Evolutionary conservation across 2,888 invertebrate species (phyloP).

Genomic region (Pristionchus maxplancki): DNA sequence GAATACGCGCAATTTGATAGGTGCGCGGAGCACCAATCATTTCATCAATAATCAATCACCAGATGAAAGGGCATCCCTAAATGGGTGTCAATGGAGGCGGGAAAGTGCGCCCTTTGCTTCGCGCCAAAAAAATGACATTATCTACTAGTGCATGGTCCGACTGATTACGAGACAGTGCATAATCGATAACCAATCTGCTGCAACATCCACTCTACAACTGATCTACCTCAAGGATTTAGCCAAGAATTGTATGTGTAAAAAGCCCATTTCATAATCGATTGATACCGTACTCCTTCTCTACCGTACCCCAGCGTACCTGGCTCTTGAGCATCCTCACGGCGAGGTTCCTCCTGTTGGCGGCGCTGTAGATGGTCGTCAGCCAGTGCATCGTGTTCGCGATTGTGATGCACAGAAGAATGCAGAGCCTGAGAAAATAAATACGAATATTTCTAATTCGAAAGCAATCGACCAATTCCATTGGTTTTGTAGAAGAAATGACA

Average conservation of each 20-base stretch:
- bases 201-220: background rate
- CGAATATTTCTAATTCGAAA: too few species aligned
- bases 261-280: background rate
- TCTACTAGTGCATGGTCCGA: too few species aligned
- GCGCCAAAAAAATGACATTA: too few species aligned
- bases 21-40: background rate
- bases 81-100: too few species aligned
- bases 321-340: constrained; percentile 43
- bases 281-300: background rate
- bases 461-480: too few species aligned
- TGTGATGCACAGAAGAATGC: constrained; percentile 37
- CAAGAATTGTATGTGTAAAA: background rate
- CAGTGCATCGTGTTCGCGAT: constrained; percentile 39
- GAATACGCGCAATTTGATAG: background rate
- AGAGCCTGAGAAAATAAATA: background rate
- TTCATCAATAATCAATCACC: background rate
- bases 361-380: constrained; percentile 3
- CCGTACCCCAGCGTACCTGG: constrained; percentile 1
- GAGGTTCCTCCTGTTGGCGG: constrained; percentile 33
- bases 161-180: too few species aligned
- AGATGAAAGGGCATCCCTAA: background rate
- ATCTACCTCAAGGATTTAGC: too few species aligned
- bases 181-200: too few species aligned
- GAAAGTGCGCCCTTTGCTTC: too few species aligned
- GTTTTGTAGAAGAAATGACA: too few species aligned